Conservation (phyloP, 2,797 vertebrate genomes). For the Antrozous pallidus region DNA sequence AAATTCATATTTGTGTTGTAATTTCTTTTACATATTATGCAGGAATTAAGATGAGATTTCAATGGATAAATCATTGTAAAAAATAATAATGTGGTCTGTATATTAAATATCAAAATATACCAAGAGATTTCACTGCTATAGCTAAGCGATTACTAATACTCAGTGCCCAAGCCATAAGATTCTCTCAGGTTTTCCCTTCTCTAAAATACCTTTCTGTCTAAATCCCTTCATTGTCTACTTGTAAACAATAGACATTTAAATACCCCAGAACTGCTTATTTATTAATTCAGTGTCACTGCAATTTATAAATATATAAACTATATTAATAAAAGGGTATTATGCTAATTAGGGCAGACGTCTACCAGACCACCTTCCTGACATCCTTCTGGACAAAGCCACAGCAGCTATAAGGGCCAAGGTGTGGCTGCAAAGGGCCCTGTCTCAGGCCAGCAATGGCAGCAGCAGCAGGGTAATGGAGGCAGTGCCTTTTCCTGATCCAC, state of each 20-base stretch:
- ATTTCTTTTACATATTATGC: not conserved
- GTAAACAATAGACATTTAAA: not conserved
- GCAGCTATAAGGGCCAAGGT: too few species aligned
- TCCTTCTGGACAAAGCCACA: too few species aligned
- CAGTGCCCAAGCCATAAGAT: not conserved
- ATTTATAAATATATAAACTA: not conserved
- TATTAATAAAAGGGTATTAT: too few species aligned
- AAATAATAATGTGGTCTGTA: not conserved
- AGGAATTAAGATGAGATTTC: not conserved
- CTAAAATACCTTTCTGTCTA: not conserved
- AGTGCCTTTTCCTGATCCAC: too few species aligned
- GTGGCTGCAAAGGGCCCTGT: too few species aligned
- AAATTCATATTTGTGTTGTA: not conserved
- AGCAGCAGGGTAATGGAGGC: too few species aligned
- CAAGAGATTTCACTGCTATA: not conserved
- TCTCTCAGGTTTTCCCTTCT: not conserved
- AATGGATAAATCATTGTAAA: not conserved
- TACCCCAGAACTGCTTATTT: not conserved
- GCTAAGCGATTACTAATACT: not conserved
- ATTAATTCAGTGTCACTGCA: not conserved
- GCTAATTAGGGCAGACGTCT: too few species aligned
- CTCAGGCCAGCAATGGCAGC: too few species aligned
- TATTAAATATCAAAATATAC: not conserved
- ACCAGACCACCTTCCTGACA: too few species aligned
- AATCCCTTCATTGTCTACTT: not conserved